Evolutionary conservation across 2,113 vertebrate genomes (phyloP), one percentile per base, ranked within the genome.

Genomic region (Pygoscelis adeliae): DNA sequence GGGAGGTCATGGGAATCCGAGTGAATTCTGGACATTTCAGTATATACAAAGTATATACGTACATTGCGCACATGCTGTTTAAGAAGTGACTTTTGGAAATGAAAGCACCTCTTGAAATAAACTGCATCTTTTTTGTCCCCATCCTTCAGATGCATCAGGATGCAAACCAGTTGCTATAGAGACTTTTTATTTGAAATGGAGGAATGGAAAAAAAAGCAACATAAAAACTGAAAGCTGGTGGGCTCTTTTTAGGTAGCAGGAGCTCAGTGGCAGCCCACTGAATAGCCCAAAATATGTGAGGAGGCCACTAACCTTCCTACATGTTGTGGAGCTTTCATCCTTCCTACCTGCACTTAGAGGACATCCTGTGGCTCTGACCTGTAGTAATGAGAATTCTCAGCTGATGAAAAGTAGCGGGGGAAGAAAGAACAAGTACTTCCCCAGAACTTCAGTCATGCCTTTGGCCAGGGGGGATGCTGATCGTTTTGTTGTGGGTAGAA

Each of bases 91-190:
- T 76, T 87, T 42, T 61, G 58, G 16, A 92, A 97, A 80, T 46
- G 3, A 52, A 93, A 93, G 6, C 6, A 52, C 76, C 16, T 52
- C 15, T 82, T 67, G 30, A 74, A 92, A 82, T 72, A 32, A 49
- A 42, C 21, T 34, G 6, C 0, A 0, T 49, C 13, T 44, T 7
- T 44, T 58, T 83, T 70, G 38, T 78, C 36, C 42, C 6, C 20
- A 13, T 59, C n/a, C 23, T 74, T 84, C 71, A 84, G 18, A n/a
- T 44, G 14, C 19, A 72, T 40, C 66, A 79, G 23, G 21, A 88
- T 88, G 55, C 50, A 88, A 81, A 86, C 11, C 17, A 52, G 63
- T 94, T 93, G 22, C 86, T 90, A 71, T 67, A 89, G 70, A 89
- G 46, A 92, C 32, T 42, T 74, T 78, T 93, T 87, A 42, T 26